Evolutionary conservation across 2,797 vertebrate species (phyloP).

Genomic region (Acipenser ruthenus): DNA sequence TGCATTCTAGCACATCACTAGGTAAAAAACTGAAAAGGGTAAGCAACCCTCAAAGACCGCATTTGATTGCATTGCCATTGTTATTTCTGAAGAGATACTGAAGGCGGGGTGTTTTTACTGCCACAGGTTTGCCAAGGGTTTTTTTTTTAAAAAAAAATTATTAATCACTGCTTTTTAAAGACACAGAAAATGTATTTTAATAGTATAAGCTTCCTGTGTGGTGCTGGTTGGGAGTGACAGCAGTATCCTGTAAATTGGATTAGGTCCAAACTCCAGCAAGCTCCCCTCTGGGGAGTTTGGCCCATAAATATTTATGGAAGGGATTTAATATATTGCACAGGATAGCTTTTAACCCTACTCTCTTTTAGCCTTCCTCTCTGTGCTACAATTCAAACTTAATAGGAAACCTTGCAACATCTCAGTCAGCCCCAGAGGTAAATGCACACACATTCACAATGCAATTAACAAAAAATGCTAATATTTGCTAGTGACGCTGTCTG

Average conservation of each 20-base stretch:
- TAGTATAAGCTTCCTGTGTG: conserved; percentile 19
- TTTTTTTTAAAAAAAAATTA: too few species aligned
- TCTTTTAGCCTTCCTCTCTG: not conserved
- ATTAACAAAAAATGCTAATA: conserved; percentile 17
- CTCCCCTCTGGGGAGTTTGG: conserved; percentile 27
- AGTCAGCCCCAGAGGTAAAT: conserved; percentile 32
- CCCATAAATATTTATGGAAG: conserved; percentile 37
- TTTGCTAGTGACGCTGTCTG: not conserved
- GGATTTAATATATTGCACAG: conserved; percentile 34
- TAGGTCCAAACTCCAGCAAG: conserved; percentile 35
- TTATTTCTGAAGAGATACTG: too few species aligned
- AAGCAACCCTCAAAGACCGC: too few species aligned
- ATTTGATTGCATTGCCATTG: too few species aligned
- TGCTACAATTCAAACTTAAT: conserved; percentile 28
- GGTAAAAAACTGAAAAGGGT: too few species aligned
- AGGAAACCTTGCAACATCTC: conserved; percentile 15
- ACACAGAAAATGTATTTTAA: conserved; percentile 25
- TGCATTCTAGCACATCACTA: too few species aligned
- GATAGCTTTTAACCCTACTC: conserved; percentile 41
- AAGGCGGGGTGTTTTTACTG: too few species aligned
- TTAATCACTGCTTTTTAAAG: too few species aligned
- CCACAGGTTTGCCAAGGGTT: too few species aligned
- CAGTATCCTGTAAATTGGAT: conserved; percentile 38
- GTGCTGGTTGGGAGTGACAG: conserved; percentile 18
- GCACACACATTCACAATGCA: conserved; percentile 27